Evolutionary conservation across 2,888 invertebrate species (phyloP).

Genomic region (Drosophila antonietae): DNA sequence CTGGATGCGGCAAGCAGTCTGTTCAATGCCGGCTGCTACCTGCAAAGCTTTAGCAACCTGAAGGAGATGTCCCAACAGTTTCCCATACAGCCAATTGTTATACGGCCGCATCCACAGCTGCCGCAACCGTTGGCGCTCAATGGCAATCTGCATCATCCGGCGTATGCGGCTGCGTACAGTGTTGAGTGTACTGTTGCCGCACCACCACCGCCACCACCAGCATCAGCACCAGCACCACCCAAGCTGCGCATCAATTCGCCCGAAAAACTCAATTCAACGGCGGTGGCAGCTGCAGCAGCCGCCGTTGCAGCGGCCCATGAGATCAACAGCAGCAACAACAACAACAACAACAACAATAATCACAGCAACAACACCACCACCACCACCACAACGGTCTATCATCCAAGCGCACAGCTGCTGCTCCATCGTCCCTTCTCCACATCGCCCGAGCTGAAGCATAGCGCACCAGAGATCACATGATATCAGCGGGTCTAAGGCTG

Average conservation of each 20-base stretch:
- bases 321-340: conserved; percentile 26
- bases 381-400: conserved; percentile 71
- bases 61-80: conserved; percentile 84
- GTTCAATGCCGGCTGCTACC: conserved; percentile 84
- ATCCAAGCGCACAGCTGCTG: conserved; percentile 77
- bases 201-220: conserved; percentile 44
- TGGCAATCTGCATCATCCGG: conserved; percentile 79
- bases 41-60: conserved; percentile 84
- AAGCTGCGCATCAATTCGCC: conserved; percentile 85
- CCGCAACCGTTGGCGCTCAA: conserved; percentile 81
- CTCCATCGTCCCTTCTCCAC: conserved; percentile 84
- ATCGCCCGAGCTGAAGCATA: conserved; percentile 83
- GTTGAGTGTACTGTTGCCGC: conserved; percentile 65
- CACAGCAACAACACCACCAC: conserved; percentile 50
- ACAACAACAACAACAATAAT: conserved; percentile 28
- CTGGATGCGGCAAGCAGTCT: conserved; percentile 82
- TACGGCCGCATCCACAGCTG: conserved; percentile 84
- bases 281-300: conserved; percentile 64
- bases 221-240: conserved; percentile 62
- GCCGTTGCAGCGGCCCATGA: conserved; percentile 47
- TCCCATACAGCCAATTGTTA: conserved; percentile 84
- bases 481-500: conserved; percentile 68
- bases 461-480: conserved; percentile 83
- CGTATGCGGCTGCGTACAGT: conserved; percentile 75
- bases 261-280: conserved; percentile 84